A percentile compares a stretch with the other conserved stretches of the same genome.
Conservation (phyloP, 2,888 invertebrate genomes). For the Synanthedon andrenaeformis region DNA sequence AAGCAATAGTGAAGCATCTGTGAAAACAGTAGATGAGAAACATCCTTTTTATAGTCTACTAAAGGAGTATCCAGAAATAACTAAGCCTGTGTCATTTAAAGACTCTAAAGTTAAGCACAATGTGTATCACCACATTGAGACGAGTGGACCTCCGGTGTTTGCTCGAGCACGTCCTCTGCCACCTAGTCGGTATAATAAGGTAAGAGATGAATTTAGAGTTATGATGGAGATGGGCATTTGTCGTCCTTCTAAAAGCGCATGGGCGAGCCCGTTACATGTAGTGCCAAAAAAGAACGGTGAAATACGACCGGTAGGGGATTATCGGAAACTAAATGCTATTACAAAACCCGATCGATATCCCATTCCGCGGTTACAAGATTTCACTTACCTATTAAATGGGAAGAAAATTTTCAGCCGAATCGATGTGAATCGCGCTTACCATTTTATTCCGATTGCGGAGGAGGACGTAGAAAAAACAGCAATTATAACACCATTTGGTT, state of each 20-base stretch:
- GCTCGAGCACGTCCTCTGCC: too few species aligned
- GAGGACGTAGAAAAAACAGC: constrained; percentile 30
- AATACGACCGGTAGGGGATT: neutral
- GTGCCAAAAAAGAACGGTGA: constrained; percentile 1
- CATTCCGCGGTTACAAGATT: constrained; percentile 3
- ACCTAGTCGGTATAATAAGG: neutral
- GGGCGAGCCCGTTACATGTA: constrained; percentile 1
- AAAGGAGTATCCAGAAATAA: neutral
- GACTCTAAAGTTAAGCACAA: too few species aligned
- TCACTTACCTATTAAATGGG: constrained; percentile 1
- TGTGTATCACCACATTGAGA: constrained; percentile 2
- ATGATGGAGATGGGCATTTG: neutral
- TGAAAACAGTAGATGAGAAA: neutral
- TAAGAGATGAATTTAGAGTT: too few species aligned
- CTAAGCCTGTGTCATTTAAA: neutral
- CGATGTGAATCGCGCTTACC: constrained; percentile 21
- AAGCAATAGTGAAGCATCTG: neutral
- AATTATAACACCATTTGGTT: constrained; percentile 28
- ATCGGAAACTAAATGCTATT: neutral
- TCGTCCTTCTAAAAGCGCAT: neutral
- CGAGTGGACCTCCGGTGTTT: constrained; percentile 1
- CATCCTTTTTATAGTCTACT: neutral
- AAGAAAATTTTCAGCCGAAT: neutral
- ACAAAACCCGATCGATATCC: constrained; percentile 2
- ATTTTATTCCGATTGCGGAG: constrained; percentile 26